Evolutionary conservation across 2,888 invertebrate species (phyloP), one percentile per base, ranked within the genome.

Genomic region (Marasmarcha lunaedactyla): DNA sequence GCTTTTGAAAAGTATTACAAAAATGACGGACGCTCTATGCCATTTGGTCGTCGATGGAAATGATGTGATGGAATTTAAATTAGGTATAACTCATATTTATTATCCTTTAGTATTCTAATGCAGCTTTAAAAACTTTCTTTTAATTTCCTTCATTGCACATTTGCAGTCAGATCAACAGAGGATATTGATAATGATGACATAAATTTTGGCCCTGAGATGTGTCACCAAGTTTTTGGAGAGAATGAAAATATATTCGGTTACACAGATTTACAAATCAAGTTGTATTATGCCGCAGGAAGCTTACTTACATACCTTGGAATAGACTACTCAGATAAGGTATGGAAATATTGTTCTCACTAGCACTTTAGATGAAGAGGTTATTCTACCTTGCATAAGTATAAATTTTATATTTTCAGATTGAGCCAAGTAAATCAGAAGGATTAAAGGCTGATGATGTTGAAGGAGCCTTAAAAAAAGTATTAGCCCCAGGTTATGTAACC

Each of bases 201-300:
- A 6, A 76, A 81, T 26, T 95, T 95, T 60, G 83, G 87, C 27
- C 95, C 96, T 0, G 90, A 90, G 41, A 95, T 96, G 92, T 92
- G 94, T 38, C 95, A 97, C 83, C 97, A 97, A 74, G 90, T 97
- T 42, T 97, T 95, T 70, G 95, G 95, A 3, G 92, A 94, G 50
- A 90, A 88, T 56, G 98, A 98, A 77, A 92, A 89, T 45, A 95
- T 98, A 65, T 97, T 96, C 83, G 98, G 98, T 2, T 98, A 96
- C 65, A 89, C 91, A 59, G 91, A 94, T 57, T 76, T 98, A 26
- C 85, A 86, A 43, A 88, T 97, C 2, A 86, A 89, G 46, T 71
- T 97, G 2, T 91, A 89, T 60, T 96, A 94, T 63, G 89, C 90
- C 44, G 94, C 95, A 39, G 92, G 90, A 13, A 89, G 89, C 45